Evolutionary conservation across 1,140 invertebrate genomes (phyloP).

Genomic region (Pinna nobilis): DNA sequence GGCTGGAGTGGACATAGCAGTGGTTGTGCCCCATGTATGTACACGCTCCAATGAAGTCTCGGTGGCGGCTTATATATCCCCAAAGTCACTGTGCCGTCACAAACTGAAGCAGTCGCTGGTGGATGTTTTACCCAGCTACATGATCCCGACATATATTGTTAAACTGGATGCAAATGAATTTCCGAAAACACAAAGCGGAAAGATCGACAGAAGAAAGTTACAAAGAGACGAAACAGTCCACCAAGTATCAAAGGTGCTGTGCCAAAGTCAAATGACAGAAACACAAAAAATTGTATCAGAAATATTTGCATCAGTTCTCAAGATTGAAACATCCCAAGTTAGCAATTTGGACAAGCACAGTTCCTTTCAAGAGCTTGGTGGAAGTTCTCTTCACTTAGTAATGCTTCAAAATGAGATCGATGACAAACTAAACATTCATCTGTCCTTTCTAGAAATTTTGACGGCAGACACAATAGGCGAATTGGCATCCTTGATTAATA

Average conservation of each 20-base stretch:
- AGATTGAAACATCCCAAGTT: constrained; percentile 38
- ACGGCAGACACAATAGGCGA: constrained; percentile 56
- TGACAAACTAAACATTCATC: constrained; percentile 36
- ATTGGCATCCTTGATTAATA: constrained; percentile 53
- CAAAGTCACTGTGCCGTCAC: constrained; percentile 46
- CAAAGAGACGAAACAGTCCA: constrained; percentile 52
- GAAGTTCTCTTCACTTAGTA: constrained; percentile 55
- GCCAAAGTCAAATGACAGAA: constrained; percentile 52
- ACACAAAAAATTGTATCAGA: constrained; percentile 47
- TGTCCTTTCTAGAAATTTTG: constrained; percentile 55
- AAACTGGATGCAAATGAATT: constrained; percentile 47
- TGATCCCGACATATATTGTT: constrained; percentile 56
- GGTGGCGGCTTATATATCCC: constrained; percentile 53
- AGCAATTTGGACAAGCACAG: constrained; percentile 48
- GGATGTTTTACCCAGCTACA: constrained; percentile 53
- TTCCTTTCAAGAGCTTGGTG: constrained; percentile 55
- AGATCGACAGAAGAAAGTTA: constrained; percentile 54
- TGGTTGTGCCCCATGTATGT: constrained; percentile 53
- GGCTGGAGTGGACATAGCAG: constrained; percentile 53
- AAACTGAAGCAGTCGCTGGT: constrained; percentile 52
- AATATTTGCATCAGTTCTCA: constrained; percentile 46
- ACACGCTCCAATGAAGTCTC: constrained; percentile 28
- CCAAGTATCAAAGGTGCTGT: constrained; percentile 27
- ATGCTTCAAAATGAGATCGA: constrained; percentile 49
- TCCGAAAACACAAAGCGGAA: constrained; percentile 55